Evolutionary conservation across 1,140 invertebrate species (phyloP).

Genomic region (Brachionus plicatilis): DNA sequence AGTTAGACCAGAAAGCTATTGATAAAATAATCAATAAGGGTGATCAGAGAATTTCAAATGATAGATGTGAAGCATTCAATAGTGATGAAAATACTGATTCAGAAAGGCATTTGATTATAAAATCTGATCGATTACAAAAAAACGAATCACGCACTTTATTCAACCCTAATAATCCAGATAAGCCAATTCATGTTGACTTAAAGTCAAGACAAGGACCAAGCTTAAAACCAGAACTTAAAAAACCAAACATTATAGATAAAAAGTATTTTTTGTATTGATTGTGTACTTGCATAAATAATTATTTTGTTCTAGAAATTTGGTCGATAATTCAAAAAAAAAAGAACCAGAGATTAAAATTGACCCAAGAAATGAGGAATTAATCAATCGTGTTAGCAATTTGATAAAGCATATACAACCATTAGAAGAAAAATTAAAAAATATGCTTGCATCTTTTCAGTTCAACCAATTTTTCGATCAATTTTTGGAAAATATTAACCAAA

Average conservation of each 20-base stretch:
- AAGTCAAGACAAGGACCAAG: neutral
- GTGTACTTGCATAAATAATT: neutral
- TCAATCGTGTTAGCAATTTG: neutral
- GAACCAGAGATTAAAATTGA: neutral
- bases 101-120: neutral
- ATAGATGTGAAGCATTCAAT: neutral
- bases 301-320: neutral
- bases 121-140: neutral
- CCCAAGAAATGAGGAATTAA: neutral
- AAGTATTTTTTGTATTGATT: too few relatives aligned
- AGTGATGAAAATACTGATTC: neutral
- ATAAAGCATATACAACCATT: neutral
- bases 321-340: neutral
- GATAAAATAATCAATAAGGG: constrained; percentile 7
- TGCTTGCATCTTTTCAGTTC: neutral
- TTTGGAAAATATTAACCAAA: neutral
- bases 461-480: constrained; percentile 27
- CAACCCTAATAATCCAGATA: constrained; percentile 67
- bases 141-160: constrained; percentile 54
- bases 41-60: neutral
- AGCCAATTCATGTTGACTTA: constrained; percentile 62
- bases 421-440: constrained; percentile 3
- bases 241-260: neutral
- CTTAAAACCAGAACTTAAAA: neutral
- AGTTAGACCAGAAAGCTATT: constrained; percentile 6